phyloP scores from a whole-genome alignment of 2,888 invertebrate genomes.

The Pseudococcus longispinus region DNA sequence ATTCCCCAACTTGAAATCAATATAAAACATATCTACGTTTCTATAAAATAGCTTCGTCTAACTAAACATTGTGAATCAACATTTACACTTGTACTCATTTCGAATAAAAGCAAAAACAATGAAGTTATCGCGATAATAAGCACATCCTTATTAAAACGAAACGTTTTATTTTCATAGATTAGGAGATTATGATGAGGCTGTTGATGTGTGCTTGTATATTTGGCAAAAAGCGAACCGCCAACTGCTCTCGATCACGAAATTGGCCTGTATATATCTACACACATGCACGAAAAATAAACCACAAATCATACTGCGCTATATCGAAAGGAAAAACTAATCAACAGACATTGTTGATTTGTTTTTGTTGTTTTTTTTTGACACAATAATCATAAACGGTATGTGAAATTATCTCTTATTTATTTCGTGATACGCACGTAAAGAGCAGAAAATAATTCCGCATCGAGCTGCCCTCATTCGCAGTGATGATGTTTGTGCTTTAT shows the following conservation, averaged over 20 bases:
- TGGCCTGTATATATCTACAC: neutral
- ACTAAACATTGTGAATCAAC: neutral
- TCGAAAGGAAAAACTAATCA: conserved; percentile 26
- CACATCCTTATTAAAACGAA: conserved; percentile 34
- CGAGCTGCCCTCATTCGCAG: neutral
- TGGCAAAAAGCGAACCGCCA: neutral
- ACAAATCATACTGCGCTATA: neutral
- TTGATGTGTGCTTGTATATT: neutral
- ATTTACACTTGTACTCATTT: neutral
- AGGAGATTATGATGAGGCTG: neutral
- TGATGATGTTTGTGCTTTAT: neutral
- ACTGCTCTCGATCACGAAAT: neutral
- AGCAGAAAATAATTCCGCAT: conserved; percentile 22
- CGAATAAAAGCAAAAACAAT: conserved; percentile 30
- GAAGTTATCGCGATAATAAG: conserved; percentile 30
- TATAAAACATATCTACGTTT: too few species aligned
- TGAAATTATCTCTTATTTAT: conserved; percentile 11
- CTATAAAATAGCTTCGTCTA: neutral
- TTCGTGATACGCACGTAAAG: conserved; percentile 24
- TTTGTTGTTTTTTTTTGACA: neutral
- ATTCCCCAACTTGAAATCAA: too few species aligned
- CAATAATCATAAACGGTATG: neutral
- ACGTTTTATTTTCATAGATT: conserved; percentile 36
- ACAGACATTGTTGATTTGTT: conserved; percentile 13
- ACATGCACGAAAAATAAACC: neutral